Evolutionary conservation across 2,888 invertebrate species (phyloP).

Genomic region (Erannis defoliaria): DNA sequence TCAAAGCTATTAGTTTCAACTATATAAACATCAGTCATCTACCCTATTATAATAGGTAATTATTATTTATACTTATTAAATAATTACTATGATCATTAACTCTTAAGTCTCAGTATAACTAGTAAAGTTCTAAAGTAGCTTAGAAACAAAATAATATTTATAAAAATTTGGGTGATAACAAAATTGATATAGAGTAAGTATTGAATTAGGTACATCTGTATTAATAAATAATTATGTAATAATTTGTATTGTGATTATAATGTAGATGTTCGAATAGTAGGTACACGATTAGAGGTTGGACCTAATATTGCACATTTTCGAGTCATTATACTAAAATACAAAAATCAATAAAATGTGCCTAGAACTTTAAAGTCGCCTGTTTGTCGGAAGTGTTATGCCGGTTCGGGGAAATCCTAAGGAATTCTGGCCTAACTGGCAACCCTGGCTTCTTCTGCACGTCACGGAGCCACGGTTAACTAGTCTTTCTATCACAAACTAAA

Average conservation of each 20-base stretch:
- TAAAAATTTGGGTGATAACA: conserved; percentile 18
- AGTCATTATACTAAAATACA: neutral
- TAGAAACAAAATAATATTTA: conserved; percentile 1
- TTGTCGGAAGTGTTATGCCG: no score
- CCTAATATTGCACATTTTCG: conserved; percentile 15
- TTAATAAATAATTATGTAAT: conserved; percentile 5
- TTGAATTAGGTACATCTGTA: no score
- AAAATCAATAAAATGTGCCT: neutral
- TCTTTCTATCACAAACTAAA: no score
- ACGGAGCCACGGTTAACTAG: no score
- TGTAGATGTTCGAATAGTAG: conserved; percentile 11
- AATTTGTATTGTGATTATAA: conserved; percentile 2
- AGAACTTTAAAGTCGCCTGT: neutral
- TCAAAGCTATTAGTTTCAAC: no score
- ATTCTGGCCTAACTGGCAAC: no score
- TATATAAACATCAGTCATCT: no score
- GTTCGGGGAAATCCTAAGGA: no score
- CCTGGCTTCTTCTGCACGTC: no score
- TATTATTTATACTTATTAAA: neutral
- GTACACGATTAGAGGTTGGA: conserved; percentile 13
- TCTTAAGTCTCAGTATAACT: no score
- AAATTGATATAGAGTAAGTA: conserved; percentile 24
- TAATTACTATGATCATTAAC: neutral
- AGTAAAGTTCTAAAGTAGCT: neutral
- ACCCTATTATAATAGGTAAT: neutral